phyloP scores from a whole-genome alignment of 2,797 vertebrate genomes.

The Rhinoraja longicauda region DNA sequence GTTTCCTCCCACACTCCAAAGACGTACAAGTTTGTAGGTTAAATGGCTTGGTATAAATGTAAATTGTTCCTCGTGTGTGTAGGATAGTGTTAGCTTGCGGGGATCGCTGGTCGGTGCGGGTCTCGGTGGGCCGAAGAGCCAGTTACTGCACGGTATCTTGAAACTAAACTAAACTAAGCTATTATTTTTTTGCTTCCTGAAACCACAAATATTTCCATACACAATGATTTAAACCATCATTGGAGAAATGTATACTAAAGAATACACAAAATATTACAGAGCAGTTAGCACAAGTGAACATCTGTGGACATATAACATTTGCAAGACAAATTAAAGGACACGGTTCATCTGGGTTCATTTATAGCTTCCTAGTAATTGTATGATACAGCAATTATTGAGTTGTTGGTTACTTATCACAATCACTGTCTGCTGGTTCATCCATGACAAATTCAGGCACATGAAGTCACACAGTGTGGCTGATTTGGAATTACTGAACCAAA shows the following conservation, averaged over 20 bases:
- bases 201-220: background rate
- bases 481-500: too few species aligned
- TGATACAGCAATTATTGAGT: background rate
- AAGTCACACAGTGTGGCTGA: background rate
- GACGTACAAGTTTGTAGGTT: too few species aligned
- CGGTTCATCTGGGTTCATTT: background rate
- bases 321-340: background rate
- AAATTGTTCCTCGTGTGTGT: too few species aligned
- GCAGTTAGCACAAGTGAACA: background rate
- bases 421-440: background rate
- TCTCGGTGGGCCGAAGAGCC: too few species aligned
- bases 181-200: background rate
- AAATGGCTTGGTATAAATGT: too few species aligned
- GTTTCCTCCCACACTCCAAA: too few species aligned
- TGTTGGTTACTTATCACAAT: background rate
- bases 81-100: too few species aligned
- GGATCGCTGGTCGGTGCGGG: too few species aligned
- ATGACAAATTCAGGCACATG: background rate
- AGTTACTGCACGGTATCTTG: too few species aligned
- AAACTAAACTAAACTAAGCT: too few species aligned
- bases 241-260: background rate
- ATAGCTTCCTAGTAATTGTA: background rate
- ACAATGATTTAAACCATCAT: background rate
- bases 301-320: background rate
- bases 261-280: background rate